These are phyloP conservation scores for Dasyprocta punctata DNA, from an alignment of 2,113 vertebrate genomes.

Conservation along the genomic window DNA sequence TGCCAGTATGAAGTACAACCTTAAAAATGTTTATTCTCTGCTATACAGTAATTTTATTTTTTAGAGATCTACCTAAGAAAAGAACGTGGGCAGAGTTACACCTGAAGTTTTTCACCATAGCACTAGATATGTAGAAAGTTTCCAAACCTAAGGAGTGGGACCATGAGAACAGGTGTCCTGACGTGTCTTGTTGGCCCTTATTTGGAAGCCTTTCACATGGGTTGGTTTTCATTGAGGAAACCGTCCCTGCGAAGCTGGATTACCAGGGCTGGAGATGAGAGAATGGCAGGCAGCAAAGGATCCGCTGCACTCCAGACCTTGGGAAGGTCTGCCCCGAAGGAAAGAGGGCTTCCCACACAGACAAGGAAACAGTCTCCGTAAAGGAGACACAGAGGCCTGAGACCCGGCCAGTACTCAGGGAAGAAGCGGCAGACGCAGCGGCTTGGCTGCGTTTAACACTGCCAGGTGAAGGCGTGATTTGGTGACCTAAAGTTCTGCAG, in stretches of 20 bases:
- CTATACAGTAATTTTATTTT: background rate
- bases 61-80: background rate
- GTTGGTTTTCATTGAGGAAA: background rate
- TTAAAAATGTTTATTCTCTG: background rate
- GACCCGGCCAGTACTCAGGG: too few species aligned
- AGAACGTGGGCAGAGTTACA: background rate
- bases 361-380: background rate
- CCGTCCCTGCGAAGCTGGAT: background rate
- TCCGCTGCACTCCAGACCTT: background rate
- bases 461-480: background rate
- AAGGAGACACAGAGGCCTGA: background rate
- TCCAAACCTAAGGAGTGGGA: background rate
- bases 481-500: background rate
- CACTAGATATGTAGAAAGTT: background rate
- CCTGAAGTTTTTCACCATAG: rapidly evolving
- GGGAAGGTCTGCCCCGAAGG: background rate
- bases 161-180: background rate
- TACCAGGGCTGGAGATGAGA: background rate
- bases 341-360: background rate
- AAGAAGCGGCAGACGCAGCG: background rate
- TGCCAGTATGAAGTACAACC: background rate
- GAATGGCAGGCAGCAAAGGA: too few species aligned
- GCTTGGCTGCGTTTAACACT: background rate
- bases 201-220: background rate
- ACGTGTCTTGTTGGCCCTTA: background rate